phyloP scores from a whole-genome alignment of 2,888 invertebrate genomes.

The Watsonalla binaria region DNA sequence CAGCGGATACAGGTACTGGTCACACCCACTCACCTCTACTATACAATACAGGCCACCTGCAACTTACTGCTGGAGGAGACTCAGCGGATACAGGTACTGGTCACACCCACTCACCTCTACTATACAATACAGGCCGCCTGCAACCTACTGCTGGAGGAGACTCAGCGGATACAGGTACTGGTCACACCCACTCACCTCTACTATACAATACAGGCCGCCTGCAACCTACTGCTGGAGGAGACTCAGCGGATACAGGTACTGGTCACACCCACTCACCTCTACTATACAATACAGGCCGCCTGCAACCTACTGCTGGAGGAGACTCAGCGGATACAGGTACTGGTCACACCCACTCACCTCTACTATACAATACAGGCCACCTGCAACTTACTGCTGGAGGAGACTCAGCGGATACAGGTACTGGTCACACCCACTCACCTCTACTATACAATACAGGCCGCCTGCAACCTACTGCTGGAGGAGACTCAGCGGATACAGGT shows the following conservation, averaged over 20 bases:
- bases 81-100: slow-evolving; percentile 74
- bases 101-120: background rate
- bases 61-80: slow-evolving; percentile 88
- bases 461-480: no score
- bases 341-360: background rate
- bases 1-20: slow-evolving; percentile 74
- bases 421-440: background rate
- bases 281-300: no score
- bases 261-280: background rate
- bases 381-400: no score
- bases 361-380: no score
- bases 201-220: no score
- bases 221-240: no score
- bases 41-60: slow-evolving; percentile 84
- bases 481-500: slow-evolving; percentile 48
- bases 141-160: slow-evolving; percentile 88
- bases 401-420: slow-evolving; percentile 50
- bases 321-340: slow-evolving; percentile 50
- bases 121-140: slow-evolving; percentile 84
- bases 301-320: no score
- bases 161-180: slow-evolving; percentile 76
- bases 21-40: background rate
- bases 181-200: background rate
- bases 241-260: slow-evolving; percentile 50
- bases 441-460: no score